Conservation (phyloP, 2,888 invertebrate genomes). For the Hypena proboscidalis region DNA sequence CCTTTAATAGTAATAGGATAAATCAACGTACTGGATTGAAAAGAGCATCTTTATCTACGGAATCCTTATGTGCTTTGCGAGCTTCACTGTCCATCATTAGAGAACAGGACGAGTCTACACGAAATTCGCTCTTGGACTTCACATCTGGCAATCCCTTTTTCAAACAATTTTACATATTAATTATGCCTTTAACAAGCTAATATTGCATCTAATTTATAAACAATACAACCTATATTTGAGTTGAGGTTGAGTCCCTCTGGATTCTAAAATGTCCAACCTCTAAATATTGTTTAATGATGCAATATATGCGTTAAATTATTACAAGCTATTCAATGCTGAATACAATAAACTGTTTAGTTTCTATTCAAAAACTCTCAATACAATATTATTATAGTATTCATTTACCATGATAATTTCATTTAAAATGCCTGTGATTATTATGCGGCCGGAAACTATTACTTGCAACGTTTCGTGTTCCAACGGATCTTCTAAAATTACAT, state of each 20-base stretch:
- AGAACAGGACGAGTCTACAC: conserved; percentile 70
- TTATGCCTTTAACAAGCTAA: too few relatives aligned
- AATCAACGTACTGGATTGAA: conserved; percentile 55
- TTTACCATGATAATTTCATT: conserved; percentile 70
- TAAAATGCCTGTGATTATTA: conserved; percentile 73
- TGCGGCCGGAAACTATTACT: conserved; percentile 71
- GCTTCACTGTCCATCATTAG: conserved; percentile 67
- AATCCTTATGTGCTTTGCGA: conserved; percentile 50
- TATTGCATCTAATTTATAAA: too few relatives aligned
- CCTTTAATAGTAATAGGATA: neutral
- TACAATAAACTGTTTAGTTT: neutral
- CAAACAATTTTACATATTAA: too few relatives aligned
- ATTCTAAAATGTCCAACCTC: too few relatives aligned
- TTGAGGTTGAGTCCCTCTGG: too few relatives aligned
- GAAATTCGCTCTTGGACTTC: conserved; percentile 60
- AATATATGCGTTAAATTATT: too few relatives aligned
- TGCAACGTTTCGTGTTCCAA: conserved; percentile 67
- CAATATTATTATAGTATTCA: conserved; percentile 8
- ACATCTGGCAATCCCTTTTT: conserved; percentile 56
- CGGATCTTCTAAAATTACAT: conserved; percentile 45
- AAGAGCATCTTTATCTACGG: conserved; percentile 46
- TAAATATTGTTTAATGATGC: too few relatives aligned
- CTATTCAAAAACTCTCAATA: neutral
- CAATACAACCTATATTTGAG: too few relatives aligned
- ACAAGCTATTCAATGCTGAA: too few relatives aligned